Base-by-base conservation (phyloP, 2,888 invertebrate species). In the Eretmocerus hayati region DNA sequence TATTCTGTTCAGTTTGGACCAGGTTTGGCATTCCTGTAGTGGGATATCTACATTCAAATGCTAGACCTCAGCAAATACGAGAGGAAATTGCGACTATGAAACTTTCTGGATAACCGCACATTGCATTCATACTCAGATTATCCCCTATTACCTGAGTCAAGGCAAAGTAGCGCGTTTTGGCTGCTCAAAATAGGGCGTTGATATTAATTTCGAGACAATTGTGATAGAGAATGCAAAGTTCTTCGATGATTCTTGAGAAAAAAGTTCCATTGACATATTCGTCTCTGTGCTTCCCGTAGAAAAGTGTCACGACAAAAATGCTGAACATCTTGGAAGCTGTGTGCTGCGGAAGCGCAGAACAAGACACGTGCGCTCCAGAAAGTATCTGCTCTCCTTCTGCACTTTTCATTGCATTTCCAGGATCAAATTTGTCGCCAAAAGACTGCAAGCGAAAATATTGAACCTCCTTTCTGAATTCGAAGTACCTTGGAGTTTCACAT, bases 361-460 rank as follows among this genome's bases (percentile, higher is more conserved):
- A 32, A 4, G 16, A 21, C 11, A 23, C 31, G 23, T 40, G 32
- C 2, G 40, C 21, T 13, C 18, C 33, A 5, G 33, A 39, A 16
- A 39, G 33, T 38, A 40, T 46, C 6, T 46, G 39, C n/a, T 21
- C 16, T 3, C 46, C 46, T 13, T 21, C 39, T 16, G 39, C 33
- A 8, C 39, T 40, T 22, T 40, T 40, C 6, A 46, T 16, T 19
- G 18, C 16, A 16, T 36, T 36, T 4, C 36, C 36, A 5, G 9
- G 9, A 6, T 36, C 19, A 5, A 36, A 9, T 6, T 36, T 20
- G 15, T 36, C 36, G 36, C 20, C 16, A 20, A n/a, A 36, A n/a
- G n/a, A n/a, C n/a, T n/a, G n/a, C n/a, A n/a, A n/a, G n/a, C n/a
- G n/a, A n/a, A n/a, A n/a, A n/a, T n/a, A n/a, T n/a, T n/a, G n/a